phyloP scores from a whole-genome alignment of 2,797 vertebrate genomes.

The Sebastes steindachneri region DNA sequence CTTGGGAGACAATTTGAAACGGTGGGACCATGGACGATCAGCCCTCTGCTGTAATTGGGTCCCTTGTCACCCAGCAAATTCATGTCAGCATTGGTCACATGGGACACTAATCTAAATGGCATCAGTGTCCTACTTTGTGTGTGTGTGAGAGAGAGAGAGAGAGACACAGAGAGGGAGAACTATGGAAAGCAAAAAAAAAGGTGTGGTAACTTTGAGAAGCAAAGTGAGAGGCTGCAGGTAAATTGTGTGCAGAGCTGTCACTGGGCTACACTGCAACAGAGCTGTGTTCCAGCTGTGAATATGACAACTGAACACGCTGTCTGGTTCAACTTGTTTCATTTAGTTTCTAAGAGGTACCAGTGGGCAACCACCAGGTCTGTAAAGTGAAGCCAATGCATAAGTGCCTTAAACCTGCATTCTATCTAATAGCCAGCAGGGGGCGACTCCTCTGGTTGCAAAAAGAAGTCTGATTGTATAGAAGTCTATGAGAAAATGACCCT shows the following conservation, averaged over 20 bases:
- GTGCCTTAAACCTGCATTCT: too few relatives aligned
- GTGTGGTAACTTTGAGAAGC: conserved; percentile 27
- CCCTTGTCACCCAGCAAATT: conserved; percentile 80
- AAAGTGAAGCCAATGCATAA: too few relatives aligned
- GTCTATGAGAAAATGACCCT: too few relatives aligned
- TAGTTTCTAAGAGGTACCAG: not conserved
- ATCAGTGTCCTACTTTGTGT: conserved; percentile 81
- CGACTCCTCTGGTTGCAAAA: too few relatives aligned
- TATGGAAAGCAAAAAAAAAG: conserved; percentile 6
- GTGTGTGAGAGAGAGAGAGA: conserved; percentile 12
- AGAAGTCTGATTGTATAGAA: too few relatives aligned
- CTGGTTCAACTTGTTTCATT: conserved; percentile 18
- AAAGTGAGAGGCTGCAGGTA: conserved; percentile 27
- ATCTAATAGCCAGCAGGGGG: too few relatives aligned
- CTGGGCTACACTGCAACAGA: not conserved
- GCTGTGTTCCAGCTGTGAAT: not conserved
- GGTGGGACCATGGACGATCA: conserved; percentile 62
- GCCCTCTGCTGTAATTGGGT: conserved; percentile 82
- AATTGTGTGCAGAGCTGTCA: conserved; percentile 33
- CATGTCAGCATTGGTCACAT: conserved; percentile 77
- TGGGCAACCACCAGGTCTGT: too few relatives aligned
- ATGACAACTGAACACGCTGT: conserved; percentile 5
- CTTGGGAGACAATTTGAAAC: conserved; percentile 72
- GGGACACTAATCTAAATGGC: conserved; percentile 83
- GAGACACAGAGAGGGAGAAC: not conserved